A percentile compares a stretch with the other conserved stretches of the same genome.
Evolutionary conservation across 2,113 vertebrate species (phyloP).

Genomic region (Silurus glanis): DNA sequence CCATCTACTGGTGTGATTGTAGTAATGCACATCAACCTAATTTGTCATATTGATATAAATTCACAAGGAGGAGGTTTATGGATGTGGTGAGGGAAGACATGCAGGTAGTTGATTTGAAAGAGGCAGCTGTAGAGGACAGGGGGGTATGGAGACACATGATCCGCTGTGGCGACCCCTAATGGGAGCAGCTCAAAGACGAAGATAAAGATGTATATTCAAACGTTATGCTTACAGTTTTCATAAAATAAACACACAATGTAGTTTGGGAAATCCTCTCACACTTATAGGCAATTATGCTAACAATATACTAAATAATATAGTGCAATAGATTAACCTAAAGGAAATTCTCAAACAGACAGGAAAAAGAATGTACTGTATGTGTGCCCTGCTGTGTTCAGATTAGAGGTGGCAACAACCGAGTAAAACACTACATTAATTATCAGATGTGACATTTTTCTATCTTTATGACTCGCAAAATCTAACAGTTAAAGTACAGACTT

Average conservation of each 20-base stretch:
- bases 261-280: not conserved
- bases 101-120: too few relatives aligned
- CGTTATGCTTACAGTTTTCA: not conserved
- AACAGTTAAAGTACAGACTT: not conserved
- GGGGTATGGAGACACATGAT: too few relatives aligned
- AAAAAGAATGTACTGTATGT: not conserved
- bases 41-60: not conserved
- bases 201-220: too few relatives aligned
- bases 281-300: not conserved
- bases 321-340: too few relatives aligned
- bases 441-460: not conserved
- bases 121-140: too few relatives aligned
- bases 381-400: not conserved
- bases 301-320: not conserved
- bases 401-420: not conserved
- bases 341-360: too few relatives aligned
- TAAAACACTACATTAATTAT: not conserved
- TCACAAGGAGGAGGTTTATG: too few relatives aligned
- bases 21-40: not conserved
- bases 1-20: constrained; percentile 36
- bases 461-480: not conserved
- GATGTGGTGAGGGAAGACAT: too few relatives aligned
- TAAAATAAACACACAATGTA: not conserved
- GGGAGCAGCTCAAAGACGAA: too few relatives aligned
- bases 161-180: too few relatives aligned